These are phyloP conservation scores for Coracopsis vasa DNA, from an alignment of 2,113 vertebrate species.

Conservation along the genomic window DNA sequence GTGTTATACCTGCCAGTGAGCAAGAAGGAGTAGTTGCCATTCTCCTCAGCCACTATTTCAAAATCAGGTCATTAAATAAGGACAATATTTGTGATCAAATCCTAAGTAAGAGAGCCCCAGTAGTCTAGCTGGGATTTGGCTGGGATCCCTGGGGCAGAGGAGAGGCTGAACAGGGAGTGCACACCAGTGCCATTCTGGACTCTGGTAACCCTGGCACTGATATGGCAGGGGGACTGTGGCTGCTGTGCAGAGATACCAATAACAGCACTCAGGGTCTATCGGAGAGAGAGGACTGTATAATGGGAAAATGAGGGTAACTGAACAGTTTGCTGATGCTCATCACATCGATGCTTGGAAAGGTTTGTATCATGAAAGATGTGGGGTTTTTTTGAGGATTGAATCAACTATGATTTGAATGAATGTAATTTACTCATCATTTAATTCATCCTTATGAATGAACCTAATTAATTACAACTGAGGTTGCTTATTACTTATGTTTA, in stretches of 20 bases:
- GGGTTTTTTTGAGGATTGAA: neutral
- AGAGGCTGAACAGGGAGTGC: neutral
- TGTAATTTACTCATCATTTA: conserved; percentile 22
- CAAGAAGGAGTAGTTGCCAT: neutral
- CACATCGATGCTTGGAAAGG: neutral
- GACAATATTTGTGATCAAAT: neutral
- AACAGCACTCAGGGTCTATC: too few species aligned
- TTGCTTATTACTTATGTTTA: conserved; percentile 32
- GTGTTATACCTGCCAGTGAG: neutral
- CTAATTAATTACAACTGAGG: conserved; percentile 5
- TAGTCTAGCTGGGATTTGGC: neutral
- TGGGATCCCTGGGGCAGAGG: neutral
- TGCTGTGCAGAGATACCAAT: neutral
- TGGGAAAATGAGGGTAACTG: neutral
- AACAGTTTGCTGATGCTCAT: neutral
- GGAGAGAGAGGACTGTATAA: neutral
- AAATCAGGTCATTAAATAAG: neutral
- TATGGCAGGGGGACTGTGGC: neutral
- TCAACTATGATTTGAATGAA: neutral
- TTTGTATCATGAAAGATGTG: neutral
- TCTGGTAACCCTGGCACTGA: neutral
- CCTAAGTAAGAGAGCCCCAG: neutral
- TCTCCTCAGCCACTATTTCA: neutral
- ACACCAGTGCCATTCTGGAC: neutral
- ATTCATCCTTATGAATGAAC: conserved; percentile 30